Conservation (phyloP, 1,140 invertebrate genomes). For the Triops cancriformis region DNA sequence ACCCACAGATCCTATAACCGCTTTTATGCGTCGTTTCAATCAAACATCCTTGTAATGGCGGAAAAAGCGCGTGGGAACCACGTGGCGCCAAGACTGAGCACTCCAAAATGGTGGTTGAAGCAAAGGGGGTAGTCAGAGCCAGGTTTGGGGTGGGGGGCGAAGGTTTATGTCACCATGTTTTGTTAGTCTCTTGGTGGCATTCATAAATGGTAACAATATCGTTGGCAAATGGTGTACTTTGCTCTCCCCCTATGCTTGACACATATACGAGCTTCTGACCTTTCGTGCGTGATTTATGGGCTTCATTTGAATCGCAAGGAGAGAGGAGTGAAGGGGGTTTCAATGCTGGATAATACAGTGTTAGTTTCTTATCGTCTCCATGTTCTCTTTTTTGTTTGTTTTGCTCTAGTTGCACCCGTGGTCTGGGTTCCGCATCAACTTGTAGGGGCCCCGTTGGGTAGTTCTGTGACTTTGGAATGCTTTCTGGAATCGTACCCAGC, state of each 20-base stretch:
- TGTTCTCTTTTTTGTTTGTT: slow-evolving; percentile 9
- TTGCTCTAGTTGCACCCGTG: slow-evolving; percentile 73
- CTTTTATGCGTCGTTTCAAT: background rate
- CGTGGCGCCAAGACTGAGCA: background rate
- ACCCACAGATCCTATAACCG: background rate
- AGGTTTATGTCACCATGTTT: background rate
- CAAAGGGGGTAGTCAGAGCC: too few species aligned
- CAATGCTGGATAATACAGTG: background rate
- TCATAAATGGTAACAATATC: slow-evolving; percentile 5
- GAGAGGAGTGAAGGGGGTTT: background rate
- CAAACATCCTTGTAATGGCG: background rate
- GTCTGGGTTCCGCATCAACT: slow-evolving; percentile 82
- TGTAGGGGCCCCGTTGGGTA: slow-evolving; percentile 68
- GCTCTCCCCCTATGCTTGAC: background rate
- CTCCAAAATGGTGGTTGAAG: too few species aligned
- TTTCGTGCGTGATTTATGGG: background rate
- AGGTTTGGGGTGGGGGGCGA: background rate
- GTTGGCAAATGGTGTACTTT: slow-evolving; percentile 4
- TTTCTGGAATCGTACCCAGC: slow-evolving; percentile 82
- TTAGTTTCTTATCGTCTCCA: background rate
- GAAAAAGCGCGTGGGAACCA: background rate
- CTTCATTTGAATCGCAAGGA: background rate
- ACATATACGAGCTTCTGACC: background rate
- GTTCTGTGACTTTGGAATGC: slow-evolving; percentile 75
- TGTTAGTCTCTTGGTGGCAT: background rate